Conservation (phyloP, 2,888 invertebrate species). For the Cryptus armator region DNA sequence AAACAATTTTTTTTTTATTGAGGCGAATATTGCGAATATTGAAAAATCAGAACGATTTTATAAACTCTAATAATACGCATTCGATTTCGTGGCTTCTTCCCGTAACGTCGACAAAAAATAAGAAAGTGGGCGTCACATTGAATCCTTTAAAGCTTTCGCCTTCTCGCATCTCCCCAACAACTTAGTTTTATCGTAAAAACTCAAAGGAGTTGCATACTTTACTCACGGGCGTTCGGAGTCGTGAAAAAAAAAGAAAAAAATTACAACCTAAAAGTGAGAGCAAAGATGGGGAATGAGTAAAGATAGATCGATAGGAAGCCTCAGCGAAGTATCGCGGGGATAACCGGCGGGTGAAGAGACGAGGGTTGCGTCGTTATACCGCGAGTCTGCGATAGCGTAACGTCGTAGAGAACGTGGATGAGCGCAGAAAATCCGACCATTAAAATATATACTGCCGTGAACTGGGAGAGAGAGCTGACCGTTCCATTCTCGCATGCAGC, state of each 20-base stretch:
- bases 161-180: too few species aligned
- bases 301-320: background rate
- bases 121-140: background rate
- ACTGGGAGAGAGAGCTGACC: slow-evolving; percentile 73
- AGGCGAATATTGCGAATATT: too few species aligned
- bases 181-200: background rate
- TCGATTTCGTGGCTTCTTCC: too few species aligned
- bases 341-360: slow-evolving; percentile 25
- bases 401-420: slow-evolving; percentile 75
- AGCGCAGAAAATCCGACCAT: slow-evolving; percentile 78
- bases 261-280: background rate
- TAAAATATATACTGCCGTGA: slow-evolving; percentile 77
- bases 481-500: slow-evolving; percentile 77
- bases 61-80: too few species aligned
- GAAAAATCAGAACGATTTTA: too few species aligned
- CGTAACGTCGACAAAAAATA: background rate
- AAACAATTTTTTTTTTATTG: too few species aligned
- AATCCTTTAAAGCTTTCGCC: background rate
- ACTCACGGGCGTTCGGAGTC: background rate
- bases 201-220: background rate
- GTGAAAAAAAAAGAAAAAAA: background rate
- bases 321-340: slow-evolving; percentile 7
- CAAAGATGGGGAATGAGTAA: background rate
- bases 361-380: slow-evolving; percentile 34
- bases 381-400: slow-evolving; percentile 49